Evolutionary conservation across 2,888 invertebrate genomes (phyloP).

Genomic region (Caenorhabditis sp.): DNA sequence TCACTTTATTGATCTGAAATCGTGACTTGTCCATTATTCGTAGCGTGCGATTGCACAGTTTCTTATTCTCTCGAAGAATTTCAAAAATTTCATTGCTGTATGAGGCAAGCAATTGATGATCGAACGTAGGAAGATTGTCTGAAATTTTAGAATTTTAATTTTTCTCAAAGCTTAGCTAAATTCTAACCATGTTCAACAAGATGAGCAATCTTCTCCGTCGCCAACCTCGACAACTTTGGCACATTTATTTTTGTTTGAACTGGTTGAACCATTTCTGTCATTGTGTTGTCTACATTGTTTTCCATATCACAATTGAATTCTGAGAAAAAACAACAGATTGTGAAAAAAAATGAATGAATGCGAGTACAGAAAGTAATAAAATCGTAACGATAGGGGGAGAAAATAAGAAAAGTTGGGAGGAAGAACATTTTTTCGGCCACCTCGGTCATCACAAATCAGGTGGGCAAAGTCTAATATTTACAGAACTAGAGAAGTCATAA

Average conservation of each 20-base stretch:
- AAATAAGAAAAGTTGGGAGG: neutral
- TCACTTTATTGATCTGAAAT: conserved; percentile 32
- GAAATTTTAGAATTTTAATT: neutral
- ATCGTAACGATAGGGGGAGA: too few species aligned
- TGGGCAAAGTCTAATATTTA: neutral
- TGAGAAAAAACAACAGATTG: neutral
- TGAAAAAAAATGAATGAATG: too few species aligned
- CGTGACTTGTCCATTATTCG: conserved; percentile 10
- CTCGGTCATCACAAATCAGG: neutral
- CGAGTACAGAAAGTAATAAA: too few species aligned
- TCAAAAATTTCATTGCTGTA: conserved; percentile 41
- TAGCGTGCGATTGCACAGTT: conserved; percentile 16
- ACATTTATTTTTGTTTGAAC: conserved; percentile 9
- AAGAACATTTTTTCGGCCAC: neutral
- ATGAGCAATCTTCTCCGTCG: conserved; percentile 29
- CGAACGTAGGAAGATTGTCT: conserved; percentile 26
- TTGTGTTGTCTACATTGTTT: conserved; percentile 31
- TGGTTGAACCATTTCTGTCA: conserved; percentile 6
- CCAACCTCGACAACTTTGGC: conserved; percentile 26
- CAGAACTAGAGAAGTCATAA: neutral
- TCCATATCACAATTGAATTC: conserved; percentile 25
- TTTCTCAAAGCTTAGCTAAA: neutral
- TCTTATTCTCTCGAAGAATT: conserved; percentile 27
- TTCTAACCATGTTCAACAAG: conserved; percentile 25
- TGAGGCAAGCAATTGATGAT: conserved; percentile 18